Conservation (phyloP, 1,140 invertebrate genomes). For the Acromyrmex echinatior region DNA sequence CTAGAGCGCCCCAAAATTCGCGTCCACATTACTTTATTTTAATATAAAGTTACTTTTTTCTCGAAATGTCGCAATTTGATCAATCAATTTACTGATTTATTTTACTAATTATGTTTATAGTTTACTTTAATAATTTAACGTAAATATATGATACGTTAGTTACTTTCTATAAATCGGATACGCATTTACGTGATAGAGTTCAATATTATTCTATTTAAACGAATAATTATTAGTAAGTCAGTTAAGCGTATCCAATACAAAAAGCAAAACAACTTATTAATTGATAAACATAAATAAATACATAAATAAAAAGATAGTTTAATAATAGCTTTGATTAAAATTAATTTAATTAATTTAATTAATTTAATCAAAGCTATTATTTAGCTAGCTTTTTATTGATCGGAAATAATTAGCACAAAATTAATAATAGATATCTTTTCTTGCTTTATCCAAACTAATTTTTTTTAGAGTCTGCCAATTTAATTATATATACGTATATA, state of each 20-base stretch:
- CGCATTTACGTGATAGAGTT: background rate
- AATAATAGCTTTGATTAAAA: no score
- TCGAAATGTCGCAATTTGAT: background rate
- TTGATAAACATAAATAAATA: conserved; percentile 14
- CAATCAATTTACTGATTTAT: background rate
- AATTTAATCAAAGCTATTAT: no score
- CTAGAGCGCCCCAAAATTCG: background rate
- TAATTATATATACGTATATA: conserved; percentile 5
- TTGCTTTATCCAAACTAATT: background rate
- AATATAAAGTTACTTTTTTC: background rate
- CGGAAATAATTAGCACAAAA: background rate
- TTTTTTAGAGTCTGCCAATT: background rate
- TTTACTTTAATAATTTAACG: background rate
- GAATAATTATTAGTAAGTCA: conserved; percentile 1
- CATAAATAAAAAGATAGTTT: no score
- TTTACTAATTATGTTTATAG: background rate
- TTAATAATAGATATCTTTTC: background rate
- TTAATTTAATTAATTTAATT: no score
- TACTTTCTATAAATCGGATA: background rate
- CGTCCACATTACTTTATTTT: background rate
- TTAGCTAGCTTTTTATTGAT: background rate
- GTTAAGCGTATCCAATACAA: background rate
- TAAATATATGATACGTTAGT: background rate
- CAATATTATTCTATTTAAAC: background rate
- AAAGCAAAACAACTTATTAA: background rate